Evolutionary conservation across 2,888 invertebrate genomes (phyloP).

Genomic region (Theodoxus fluviatilis): DNA sequence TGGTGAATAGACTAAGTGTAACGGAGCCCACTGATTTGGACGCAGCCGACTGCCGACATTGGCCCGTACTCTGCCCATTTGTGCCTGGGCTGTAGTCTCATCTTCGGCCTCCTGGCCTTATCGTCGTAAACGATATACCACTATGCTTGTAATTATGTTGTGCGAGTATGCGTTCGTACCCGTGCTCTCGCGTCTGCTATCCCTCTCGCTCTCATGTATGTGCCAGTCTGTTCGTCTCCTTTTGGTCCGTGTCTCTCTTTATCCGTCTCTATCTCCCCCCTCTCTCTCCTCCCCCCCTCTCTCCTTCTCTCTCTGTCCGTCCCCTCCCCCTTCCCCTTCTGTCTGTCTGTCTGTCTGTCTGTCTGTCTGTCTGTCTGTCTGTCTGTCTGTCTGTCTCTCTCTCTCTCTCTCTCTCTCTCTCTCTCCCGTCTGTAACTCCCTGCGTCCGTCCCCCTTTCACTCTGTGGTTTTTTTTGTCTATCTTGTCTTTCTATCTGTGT

Average conservation of each 20-base stretch:
- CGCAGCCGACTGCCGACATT: too few relatives aligned
- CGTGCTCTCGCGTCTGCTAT: too few relatives aligned
- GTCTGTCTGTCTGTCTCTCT: conserved; percentile 8
- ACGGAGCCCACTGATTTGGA: too few relatives aligned
- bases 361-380: background rate
- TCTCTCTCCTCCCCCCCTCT: background rate
- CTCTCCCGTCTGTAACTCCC: conserved; percentile 8
- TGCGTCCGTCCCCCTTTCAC: background rate
- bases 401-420: conserved; percentile 20
- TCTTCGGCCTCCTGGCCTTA: too few relatives aligned
- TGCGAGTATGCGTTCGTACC: too few relatives aligned
- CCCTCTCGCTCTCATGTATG: too few relatives aligned
- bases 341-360: conserved; percentile 3
- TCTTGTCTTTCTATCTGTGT: background rate
- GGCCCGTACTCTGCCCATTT: too few relatives aligned
- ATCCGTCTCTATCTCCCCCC: background rate
- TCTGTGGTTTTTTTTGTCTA: background rate
- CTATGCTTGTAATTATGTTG: too few relatives aligned
- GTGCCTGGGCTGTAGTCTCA: too few relatives aligned
- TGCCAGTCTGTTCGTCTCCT: too few relatives aligned
- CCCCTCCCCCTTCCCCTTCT: conserved; percentile 5
- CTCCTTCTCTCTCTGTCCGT: conserved; percentile 1
- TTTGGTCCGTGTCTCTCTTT: background rate
- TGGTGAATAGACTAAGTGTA: too few relatives aligned
- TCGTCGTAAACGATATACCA: too few relatives aligned